Conservation (phyloP, 2,797 vertebrate genomes). For the Sorex maritimensis region DNA sequence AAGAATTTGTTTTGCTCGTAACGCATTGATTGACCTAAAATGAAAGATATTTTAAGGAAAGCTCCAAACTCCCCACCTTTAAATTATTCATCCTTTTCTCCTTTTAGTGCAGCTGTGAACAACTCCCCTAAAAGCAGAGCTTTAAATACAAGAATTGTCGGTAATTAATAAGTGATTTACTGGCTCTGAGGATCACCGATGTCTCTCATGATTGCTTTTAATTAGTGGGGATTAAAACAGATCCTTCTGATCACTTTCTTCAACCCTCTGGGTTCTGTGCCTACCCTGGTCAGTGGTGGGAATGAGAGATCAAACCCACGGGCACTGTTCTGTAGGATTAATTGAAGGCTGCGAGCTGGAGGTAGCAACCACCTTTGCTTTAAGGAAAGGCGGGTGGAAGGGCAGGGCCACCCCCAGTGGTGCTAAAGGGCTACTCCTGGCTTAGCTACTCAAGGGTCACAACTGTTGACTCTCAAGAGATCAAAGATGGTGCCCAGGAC, state of each 20-base stretch:
- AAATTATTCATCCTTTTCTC: constrained; percentile 78
- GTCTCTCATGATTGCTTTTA: constrained; percentile 66
- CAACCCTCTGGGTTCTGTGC: background rate
- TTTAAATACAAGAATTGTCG: constrained; percentile 67
- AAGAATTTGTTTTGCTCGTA: constrained; percentile 71
- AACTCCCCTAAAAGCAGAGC: constrained; percentile 69
- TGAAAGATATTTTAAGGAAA: constrained; percentile 79
- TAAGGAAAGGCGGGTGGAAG: too few species aligned
- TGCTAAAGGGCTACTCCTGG: too few species aligned
- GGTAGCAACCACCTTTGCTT: background rate
- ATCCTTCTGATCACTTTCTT: constrained; percentile 39
- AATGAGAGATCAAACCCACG: background rate
- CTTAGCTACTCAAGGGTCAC: too few species aligned
- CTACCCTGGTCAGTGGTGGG: background rate
- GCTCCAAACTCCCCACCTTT: constrained; percentile 66
- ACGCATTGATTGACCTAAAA: constrained; percentile 72
- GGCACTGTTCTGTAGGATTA: background rate
- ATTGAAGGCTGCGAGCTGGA: background rate
- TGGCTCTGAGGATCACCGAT: constrained; percentile 19
- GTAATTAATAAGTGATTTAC: constrained; percentile 71
- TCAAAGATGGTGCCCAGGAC: too few species aligned
- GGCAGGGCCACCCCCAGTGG: too few species aligned
- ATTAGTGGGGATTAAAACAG: constrained; percentile 59
- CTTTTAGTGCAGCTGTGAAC: constrained; percentile 71
- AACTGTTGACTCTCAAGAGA: too few species aligned